phyloP scores from a whole-genome alignment of 2,888 invertebrate species.

The Catocala fraxini region DNA sequence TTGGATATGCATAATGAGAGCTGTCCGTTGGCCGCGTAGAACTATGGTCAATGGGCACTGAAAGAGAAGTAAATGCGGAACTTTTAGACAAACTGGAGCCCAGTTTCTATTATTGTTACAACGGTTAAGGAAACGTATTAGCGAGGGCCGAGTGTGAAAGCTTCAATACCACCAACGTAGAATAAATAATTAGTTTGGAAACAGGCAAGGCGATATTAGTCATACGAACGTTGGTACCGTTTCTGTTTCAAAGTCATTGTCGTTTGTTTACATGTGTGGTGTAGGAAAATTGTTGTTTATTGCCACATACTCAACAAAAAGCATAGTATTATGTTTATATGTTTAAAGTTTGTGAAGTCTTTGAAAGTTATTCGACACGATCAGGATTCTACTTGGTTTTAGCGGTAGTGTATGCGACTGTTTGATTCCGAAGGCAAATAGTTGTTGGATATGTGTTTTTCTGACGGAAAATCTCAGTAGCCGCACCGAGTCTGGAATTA shows the following conservation, averaged over 20 bases:
- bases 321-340: no score
- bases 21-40: constrained; percentile 28
- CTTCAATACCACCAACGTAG: constrained; percentile 11
- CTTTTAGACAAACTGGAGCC: constrained; percentile 34
- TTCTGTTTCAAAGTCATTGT: constrained; percentile 11
- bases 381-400: no score
- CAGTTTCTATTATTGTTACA: constrained; percentile 32
- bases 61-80: constrained; percentile 44
- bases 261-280: neutral
- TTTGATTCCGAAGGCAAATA: no score
- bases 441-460: no score
- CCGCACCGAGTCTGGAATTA: no score
- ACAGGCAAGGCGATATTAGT: constrained; percentile 10
- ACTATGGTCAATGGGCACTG: constrained; percentile 53
- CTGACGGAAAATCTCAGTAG: no score
- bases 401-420: no score
- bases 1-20: constrained; percentile 55
- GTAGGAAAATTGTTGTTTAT: no score
- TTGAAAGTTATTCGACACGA: no score
- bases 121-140: constrained; percentile 25
- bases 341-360: no score
- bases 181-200: constrained; percentile 25
- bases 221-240: neutral
- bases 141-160: constrained; percentile 23
- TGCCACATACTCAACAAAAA: no score